A percentile compares a stretch with the other conserved stretches of the same genome.
phyloP scores from a whole-genome alignment of 1,140 invertebrate genomes.

The Formica exsecta region DNA sequence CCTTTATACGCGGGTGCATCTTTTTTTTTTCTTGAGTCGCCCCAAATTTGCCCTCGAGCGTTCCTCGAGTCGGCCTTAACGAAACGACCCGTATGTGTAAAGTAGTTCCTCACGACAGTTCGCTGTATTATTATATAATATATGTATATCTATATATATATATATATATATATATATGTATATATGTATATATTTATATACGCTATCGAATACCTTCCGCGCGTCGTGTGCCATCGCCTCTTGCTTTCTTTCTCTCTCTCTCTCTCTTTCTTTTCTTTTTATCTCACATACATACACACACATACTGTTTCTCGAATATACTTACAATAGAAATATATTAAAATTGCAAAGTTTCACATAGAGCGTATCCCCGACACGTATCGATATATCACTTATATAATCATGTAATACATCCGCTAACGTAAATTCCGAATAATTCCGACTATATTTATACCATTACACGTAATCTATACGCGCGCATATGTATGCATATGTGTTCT shows the following conservation, averaged over 20 bases:
- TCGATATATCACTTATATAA: slow-evolving; percentile 68
- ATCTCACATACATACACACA: neutral
- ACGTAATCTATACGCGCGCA: slow-evolving; percentile 9
- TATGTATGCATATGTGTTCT: slow-evolving; percentile 35
- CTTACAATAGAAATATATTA: slow-evolving; percentile 83
- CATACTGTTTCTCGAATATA: slow-evolving; percentile 59
- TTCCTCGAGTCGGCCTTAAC: slow-evolving; percentile 24
- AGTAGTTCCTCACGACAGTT: slow-evolving; percentile 38
- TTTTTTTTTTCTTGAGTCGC: neutral
- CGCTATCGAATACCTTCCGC: slow-evolving; percentile 59
- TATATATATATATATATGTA: slow-evolving; percentile 50
- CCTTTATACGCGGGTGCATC: slow-evolving; percentile 9
- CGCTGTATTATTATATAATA: slow-evolving; percentile 56
- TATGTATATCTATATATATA: slow-evolving; percentile 55
- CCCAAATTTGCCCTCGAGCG: slow-evolving; percentile 13
- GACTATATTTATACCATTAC: slow-evolving; percentile 29
- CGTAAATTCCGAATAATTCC: slow-evolving; percentile 68
- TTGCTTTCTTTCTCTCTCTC: neutral
- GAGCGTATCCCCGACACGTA: slow-evolving; percentile 65
- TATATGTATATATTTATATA: slow-evolving; percentile 63
- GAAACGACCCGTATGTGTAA: slow-evolving; percentile 41
- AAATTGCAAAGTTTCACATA: slow-evolving; percentile 81
- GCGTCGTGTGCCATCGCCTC: slow-evolving; percentile 33
- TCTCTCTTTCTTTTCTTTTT: neutral
- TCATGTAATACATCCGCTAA: slow-evolving; percentile 68